phyloP scores from a whole-genome alignment of 1,140 invertebrate species.

The Rhopalosiphum padi region DNA sequence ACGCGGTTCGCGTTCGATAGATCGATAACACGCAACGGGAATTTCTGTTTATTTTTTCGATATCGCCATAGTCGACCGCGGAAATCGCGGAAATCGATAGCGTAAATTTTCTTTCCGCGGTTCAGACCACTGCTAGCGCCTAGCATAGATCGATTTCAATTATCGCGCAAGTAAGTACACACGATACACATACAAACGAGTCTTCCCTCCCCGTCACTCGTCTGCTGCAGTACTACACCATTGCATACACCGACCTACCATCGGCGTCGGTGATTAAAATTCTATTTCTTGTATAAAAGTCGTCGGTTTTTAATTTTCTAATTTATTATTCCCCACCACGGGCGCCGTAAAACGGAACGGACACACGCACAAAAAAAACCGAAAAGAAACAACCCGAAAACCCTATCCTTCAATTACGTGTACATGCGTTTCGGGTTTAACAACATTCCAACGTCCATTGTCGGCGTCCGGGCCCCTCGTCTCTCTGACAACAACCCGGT shows the following conservation, averaged over 20 bases:
- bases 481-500: constrained; percentile 49
- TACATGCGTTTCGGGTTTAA: constrained; percentile 54
- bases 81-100: neutral
- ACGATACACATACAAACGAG: neutral
- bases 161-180: neutral
- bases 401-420: constrained; percentile 51
- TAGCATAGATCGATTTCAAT: neutral
- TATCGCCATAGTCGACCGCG: no score
- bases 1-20: neutral
- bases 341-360: constrained; percentile 35
- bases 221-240: neutral
- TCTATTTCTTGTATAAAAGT: constrained; percentile 44
- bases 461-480: constrained; percentile 38
- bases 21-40: neutral
- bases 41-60: neutral
- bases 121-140: neutral
- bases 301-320: constrained; percentile 43
- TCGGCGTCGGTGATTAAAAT: constrained; percentile 37
- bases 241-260: neutral
- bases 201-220: neutral
- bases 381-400: constrained; percentile 46
- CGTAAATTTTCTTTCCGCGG: neutral
- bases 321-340: constrained; percentile 29
- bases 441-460: constrained; percentile 56
- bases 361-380: neutral